These are phyloP conservation scores for Drosophila colorata DNA, from an alignment of 2,888 invertebrate species.

Conservation along the genomic window DNA sequence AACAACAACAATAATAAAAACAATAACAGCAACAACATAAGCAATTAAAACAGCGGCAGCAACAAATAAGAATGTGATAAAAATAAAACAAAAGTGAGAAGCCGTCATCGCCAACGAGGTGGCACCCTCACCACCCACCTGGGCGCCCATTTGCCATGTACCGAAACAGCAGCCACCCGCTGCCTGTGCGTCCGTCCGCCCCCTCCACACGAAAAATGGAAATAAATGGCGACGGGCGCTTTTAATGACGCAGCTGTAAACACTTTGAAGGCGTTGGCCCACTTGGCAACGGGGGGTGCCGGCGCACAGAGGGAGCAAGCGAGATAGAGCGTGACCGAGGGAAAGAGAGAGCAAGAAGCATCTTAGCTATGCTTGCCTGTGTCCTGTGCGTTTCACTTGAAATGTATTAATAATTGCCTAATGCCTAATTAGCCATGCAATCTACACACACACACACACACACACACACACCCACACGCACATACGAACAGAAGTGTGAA, in stretches of 20 bases:
- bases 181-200: background rate
- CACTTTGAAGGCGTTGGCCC: constrained; percentile 70
- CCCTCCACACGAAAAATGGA: constrained; percentile 34
- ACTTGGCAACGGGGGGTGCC: constrained; percentile 44
- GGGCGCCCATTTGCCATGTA: constrained; percentile 10
- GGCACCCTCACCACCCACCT: constrained; percentile 7
- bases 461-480: background rate
- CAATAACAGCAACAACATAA: constrained; percentile 38
- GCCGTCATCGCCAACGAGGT: constrained; percentile 52
- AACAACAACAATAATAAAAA: constrained; percentile 21
- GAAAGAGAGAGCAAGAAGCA: constrained; percentile 21
- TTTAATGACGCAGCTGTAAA: constrained; percentile 77
- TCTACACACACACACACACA: constrained; percentile 34
- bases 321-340: background rate
- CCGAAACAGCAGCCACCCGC: constrained; percentile 13
- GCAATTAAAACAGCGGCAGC: constrained; percentile 67
- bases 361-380: constrained; percentile 50
- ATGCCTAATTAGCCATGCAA: constrained; percentile 75
- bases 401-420: constrained; percentile 75
- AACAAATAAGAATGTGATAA: constrained; percentile 69
- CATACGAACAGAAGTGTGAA: background rate
- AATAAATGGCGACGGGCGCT: constrained; percentile 67
- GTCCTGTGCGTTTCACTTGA: constrained; percentile 37
- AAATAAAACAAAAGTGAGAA: constrained; percentile 69
- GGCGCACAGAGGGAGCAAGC: constrained; percentile 1